Evolutionary conservation across 2,113 vertebrate species (phyloP).

Genomic region (Dendrocopos noguchii): DNA sequence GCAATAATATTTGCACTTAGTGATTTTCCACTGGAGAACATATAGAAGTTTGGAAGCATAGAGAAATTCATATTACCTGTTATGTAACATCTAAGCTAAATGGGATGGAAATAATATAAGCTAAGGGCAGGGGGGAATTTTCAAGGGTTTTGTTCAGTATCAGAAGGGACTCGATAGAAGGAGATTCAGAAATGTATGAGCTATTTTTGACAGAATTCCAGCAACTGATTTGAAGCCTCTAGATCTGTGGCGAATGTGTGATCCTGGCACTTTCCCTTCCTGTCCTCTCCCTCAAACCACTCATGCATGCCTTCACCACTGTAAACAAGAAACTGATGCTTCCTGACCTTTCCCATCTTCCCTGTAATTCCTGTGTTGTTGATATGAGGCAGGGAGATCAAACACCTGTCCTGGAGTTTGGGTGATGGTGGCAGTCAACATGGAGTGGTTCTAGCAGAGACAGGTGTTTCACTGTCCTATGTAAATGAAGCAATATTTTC

Average conservation of each 20-base stretch:
- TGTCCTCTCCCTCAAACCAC: not conserved
- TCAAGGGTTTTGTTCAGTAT: not conserved
- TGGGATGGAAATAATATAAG: not conserved
- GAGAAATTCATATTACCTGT: not conserved
- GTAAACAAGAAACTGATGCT: not conserved
- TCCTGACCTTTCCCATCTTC: not conserved
- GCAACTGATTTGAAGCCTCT: not conserved
- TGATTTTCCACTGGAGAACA: not conserved
- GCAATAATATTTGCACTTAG: not conserved
- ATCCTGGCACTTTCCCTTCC: not conserved
- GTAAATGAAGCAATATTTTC: not conserved
- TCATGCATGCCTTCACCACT: not conserved
- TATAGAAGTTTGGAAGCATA: not conserved
- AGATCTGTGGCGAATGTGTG: not conserved
- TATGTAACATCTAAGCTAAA: slow-evolving; percentile 6
- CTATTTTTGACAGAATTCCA: not conserved
- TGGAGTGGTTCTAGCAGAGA: not conserved
- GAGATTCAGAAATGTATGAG: not conserved
- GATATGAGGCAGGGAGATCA: not conserved
- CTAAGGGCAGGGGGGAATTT: not conserved
- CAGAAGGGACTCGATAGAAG: not conserved
- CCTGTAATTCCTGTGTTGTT: not conserved
- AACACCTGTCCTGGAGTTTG: not conserved
- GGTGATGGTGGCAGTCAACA: not conserved
- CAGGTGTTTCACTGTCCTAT: not conserved